phyloP scores from a whole-genome alignment of 30 jellyfish, hydroid and myxozoan genomes.

The Aurelia aurita region DNA sequence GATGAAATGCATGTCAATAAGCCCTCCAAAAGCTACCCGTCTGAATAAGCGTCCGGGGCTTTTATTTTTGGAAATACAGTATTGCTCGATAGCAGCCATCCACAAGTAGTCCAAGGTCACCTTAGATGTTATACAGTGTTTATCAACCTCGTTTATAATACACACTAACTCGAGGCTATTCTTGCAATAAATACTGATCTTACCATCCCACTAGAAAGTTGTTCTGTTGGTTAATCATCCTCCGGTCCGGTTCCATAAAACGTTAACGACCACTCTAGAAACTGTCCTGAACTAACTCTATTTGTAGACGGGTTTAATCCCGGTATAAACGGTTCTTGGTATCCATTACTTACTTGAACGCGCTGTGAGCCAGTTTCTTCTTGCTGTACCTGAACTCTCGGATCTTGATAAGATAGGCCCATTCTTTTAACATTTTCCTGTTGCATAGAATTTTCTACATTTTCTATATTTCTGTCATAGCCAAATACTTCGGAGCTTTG shows the following conservation, averaged over 20 bases:
- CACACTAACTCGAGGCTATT: too few relatives aligned
- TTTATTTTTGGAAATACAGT: too few relatives aligned
- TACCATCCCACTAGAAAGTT: too few relatives aligned
- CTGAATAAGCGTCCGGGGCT: too few relatives aligned
- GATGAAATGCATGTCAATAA: too few relatives aligned
- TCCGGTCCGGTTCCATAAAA: conserved; percentile 99
- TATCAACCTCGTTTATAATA: too few relatives aligned
- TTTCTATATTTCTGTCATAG: conserved; percentile 92
- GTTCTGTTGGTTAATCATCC: conserved; percentile 52
- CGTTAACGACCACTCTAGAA: conserved; percentile 92
- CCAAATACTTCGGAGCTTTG: conserved; percentile 96
- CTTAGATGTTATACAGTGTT: too few relatives aligned
- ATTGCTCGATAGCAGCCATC: too few relatives aligned
- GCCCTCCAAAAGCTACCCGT: too few relatives aligned
- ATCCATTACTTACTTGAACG: conserved; percentile 99
- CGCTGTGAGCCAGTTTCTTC: conserved; percentile 99
- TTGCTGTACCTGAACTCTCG: conserved; percentile 97
- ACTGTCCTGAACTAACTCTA: conserved; percentile 95
- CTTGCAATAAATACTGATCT: too few relatives aligned
- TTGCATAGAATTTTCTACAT: conserved; percentile 63
- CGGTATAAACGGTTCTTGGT: conserved; percentile 94
- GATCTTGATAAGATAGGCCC: conserved; percentile 97
- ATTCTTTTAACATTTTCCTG: conserved; percentile 84
- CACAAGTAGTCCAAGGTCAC: too few relatives aligned
- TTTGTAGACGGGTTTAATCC: conserved; percentile 79